Evolutionary conservation across 2,888 invertebrate species (phyloP), one percentile per base, ranked within the genome.

Genomic region (Zaprionus obscuricornis): DNA sequence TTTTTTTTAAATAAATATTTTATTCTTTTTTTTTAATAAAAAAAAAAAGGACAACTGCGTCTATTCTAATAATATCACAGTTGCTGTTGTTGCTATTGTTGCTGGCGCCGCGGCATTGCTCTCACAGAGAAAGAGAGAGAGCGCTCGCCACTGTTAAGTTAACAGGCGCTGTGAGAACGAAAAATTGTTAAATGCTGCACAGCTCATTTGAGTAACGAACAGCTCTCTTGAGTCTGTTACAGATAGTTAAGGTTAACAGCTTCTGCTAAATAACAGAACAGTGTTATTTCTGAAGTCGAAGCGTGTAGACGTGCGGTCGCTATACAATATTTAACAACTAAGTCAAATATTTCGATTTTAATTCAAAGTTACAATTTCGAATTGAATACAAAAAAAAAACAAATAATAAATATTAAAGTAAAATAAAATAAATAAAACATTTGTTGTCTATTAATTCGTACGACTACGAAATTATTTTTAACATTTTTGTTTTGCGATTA

Each of bases 401-500:
- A n/a, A n/a, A n/a, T n/a, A n/a, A n/a, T n/a, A n/a, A n/a, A n/a
- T n/a, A n/a, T n/a, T n/a, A n/a, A n/a, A n/a, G n/a, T n/a, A n/a
- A n/a, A n/a, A n/a, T n/a, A n/a, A n/a, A n/a, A n/a, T n/a, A n/a
- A n/a, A n/a, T n/a, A n/a, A n/a, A n/a, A n/a, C n/a, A n/a, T n/a
- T n/a, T n/a, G n/a, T 47, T 65, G 27, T 14, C 26, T 10, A 8
- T 29, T 14, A 54, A 42, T 37, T 47, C n/a, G 50, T 24, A 11
- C 29, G 34, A 42, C 26, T 18, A 24, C 29, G 18, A n/a, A n/a
- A 46, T 36, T 57, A 34, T 16, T 36, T 45, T 13, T 6, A 29
- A 24, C 13, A 45, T 52, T 65, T 67, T 51, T 64, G 43, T 51
- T 65, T 51, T 37, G 51, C 67, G 46, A 65, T 22, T 50, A 36